Evolutionary conservation across 2,113 vertebrate genomes (phyloP), one percentile per base, ranked within the genome.

Genomic region (Bubalus kerabau): DNA sequence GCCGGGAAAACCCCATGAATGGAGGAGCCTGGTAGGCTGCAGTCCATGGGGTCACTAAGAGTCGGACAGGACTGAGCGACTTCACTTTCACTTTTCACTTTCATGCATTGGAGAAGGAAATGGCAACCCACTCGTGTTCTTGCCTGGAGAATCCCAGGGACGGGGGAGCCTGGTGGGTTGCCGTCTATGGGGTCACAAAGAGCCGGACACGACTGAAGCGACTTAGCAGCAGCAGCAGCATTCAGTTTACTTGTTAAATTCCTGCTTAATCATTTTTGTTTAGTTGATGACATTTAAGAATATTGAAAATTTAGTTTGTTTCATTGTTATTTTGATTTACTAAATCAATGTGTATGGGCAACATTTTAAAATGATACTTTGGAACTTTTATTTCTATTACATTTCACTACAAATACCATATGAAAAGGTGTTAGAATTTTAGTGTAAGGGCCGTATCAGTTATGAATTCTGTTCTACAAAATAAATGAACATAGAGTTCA

Each of bases 201-300:
- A 30, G 26, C 14, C 59, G 0, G 59, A 62, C 28, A 62, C 2
- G 12, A 30, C 59, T 15, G 28, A 62, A 48, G 59, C 0, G 28
- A 62, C 28, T 62, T 62, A 28, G 48, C 48, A 48, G 48, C 48
- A 48, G 48, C 48, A 48, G 48, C 48, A 12, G 48, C 59, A 30
- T 83, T 80, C 80, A 74, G 14, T 86, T 87, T 59, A 43, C 48
- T 86, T 95, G 54, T 86, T 91, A 97, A 32, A 80, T 90, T 60
- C n/a, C 3, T 84, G 52, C 32, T 91, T 85, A 86, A 81, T 88
- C 23, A 80, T 78, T 93, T 11, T 52, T 90, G 12, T 93, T 87
- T 62, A 89, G 64, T 94, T 88, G 48, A 95, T 98, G 94, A 97
- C 97, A 98, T 98, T 98, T 96, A 97, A 95, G 19, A 96, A 91